Base-by-base conservation (phyloP, 2,113 vertebrate species). In the Urocolius indicus region DNA sequence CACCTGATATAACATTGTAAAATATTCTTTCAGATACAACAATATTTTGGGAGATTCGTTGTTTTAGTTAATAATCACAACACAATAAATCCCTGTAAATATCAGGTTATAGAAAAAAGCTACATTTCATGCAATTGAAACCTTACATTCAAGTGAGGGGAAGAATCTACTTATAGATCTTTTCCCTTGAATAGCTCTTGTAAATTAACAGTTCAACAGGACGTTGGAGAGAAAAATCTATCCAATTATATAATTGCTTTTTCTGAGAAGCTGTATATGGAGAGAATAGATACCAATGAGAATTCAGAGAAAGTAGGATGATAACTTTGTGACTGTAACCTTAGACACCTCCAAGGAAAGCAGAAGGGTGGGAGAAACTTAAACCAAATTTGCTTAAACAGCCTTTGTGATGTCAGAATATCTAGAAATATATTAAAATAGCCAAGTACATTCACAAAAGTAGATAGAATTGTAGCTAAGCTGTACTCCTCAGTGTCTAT, bases 211-310 rank as follows among this genome's bases (percentile, higher is more conserved):
- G 4, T 57, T 61, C 23, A 26, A 43, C 15, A 75, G 16, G 32
- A 48, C 20, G n/a, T 26, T 23, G 36, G 77, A 54, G 49, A 52
- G 30, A 84, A 89, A 84, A 76, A 68, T 18, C 29, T 69, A 43
- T 84, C 7, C 15, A 69, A 9, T 72, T 49, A 30, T 8, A 63
- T 63, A 2, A 49, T 54, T 79, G 8, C n/a, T 68, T 24, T 54
- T 86, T 21, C 12, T 7, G 3, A 76, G 13, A 9, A 11, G 0
- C 4, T 20, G 1, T 8, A 2, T 38, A 19, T 24, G 15, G 15
- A 73, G 1, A 92, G 3, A 69, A 77, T 8, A 69, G 20, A 34
- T 22, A 69, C 1, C 5, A 48, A 10, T 9, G 23, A 87, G 55
- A 78, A 80, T 69, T 87, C 51, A 89, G 43, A 57, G 36, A 58